Conservation (phyloP, 2,797 vertebrate species). For the Eupleurogrammus muticus region DNA sequence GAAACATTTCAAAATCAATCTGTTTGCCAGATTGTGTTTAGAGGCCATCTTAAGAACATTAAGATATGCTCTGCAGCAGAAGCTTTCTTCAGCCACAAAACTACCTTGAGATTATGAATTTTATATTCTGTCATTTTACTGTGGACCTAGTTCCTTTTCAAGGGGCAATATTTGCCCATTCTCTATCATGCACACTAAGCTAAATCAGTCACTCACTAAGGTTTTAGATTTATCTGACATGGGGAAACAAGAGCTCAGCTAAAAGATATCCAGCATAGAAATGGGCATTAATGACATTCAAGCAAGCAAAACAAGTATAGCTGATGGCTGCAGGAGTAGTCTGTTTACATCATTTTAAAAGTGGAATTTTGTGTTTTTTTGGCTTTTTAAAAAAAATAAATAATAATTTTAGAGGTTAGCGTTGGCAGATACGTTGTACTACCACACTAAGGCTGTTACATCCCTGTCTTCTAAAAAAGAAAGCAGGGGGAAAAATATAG, state of each 20-base stretch:
- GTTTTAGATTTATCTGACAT: background rate
- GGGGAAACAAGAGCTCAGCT: background rate
- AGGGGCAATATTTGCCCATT: background rate
- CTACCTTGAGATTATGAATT: slow-evolving; percentile 2
- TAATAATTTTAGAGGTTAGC: slow-evolving; percentile 11
- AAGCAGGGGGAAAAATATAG: background rate
- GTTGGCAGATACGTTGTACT: slow-evolving; percentile 45
- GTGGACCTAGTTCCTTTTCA: slow-evolving; percentile 12
- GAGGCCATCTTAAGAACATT: background rate
- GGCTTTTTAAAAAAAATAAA: background rate
- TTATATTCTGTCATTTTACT: slow-evolving; percentile 8
- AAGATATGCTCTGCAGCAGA: slow-evolving; percentile 14
- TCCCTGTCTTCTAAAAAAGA: background rate
- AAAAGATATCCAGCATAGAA: slow-evolving; percentile 15
- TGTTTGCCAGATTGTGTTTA: slow-evolving; percentile 7
- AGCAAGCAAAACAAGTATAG: slow-evolving; percentile 21
- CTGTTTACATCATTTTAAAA: background rate
- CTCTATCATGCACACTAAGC: background rate
- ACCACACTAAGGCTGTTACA: slow-evolving; percentile 13
- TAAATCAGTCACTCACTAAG: too few relatives aligned
- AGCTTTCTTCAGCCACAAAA: slow-evolving; percentile 17
- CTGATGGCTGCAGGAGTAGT: background rate
- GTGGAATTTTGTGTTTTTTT: slow-evolving; percentile 20
- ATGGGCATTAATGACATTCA: slow-evolving; percentile 24
- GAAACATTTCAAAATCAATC: slow-evolving; percentile 9